phyloP scores from a whole-genome alignment of 2,797 vertebrate genomes.

The Tamandua tetradactyla region DNA sequence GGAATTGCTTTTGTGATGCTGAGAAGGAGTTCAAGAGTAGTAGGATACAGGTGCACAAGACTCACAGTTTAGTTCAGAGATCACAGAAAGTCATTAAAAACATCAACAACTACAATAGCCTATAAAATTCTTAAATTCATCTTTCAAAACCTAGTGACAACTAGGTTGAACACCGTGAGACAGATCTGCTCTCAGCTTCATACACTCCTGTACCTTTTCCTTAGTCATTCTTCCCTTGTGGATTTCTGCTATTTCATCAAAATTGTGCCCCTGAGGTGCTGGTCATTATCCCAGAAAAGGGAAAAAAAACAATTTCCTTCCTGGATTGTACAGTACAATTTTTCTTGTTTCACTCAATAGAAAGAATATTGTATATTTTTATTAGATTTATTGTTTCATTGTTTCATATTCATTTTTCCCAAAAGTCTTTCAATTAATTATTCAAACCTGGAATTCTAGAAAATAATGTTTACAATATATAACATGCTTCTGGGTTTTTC shows the following conservation, averaged over 20 bases:
- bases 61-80: fast-evolving
- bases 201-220: constrained; percentile 1
- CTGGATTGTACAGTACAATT: constrained; percentile 38
- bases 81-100: neutral
- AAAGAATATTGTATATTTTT: neutral
- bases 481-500: neutral
- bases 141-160: neutral
- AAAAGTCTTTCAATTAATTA: neutral
- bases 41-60: neutral
- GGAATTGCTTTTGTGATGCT: neutral
- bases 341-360: neutral
- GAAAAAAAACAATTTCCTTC: constrained; percentile 45
- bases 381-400: neutral
- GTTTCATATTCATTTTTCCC: neutral
- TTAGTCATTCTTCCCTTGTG: too few relatives aligned
- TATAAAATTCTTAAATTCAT: neutral
- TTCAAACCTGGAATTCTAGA: fast-evolving
- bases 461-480: neutral
- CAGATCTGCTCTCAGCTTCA: constrained; percentile 3
- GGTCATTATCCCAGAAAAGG: neutral
- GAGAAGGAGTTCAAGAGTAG: too few relatives aligned
- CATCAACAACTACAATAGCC: neutral
- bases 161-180: neutral
- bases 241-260: too few relatives aligned
- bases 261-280: neutral